Conservation (phyloP, 2,888 invertebrate species). For the Hoplodrina blanda region DNA sequence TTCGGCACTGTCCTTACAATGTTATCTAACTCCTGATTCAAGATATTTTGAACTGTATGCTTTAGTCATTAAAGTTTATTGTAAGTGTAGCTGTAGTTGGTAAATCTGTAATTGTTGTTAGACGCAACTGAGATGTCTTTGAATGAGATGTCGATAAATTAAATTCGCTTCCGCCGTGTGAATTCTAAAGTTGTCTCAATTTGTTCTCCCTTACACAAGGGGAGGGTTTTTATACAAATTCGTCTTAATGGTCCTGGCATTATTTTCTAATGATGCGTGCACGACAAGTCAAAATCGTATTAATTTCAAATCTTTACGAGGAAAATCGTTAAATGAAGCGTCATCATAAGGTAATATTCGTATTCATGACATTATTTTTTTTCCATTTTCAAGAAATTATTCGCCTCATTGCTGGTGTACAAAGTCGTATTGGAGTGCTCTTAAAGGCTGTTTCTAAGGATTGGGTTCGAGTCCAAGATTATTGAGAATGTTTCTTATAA, state of each 20-base stretch:
- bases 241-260: constrained; percentile 72
- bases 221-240: constrained; percentile 66
- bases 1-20: constrained; percentile 78
- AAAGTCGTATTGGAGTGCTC: constrained; percentile 4
- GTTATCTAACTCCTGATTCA: constrained; percentile 37
- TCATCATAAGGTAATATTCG: constrained; percentile 3
- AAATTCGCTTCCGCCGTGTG: constrained; percentile 89
- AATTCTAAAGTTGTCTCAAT: constrained; percentile 88
- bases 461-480: background rate
- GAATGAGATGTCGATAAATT: constrained; percentile 89
- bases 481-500: background rate
- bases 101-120: constrained; percentile 83
- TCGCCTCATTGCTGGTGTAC: constrained; percentile 10
- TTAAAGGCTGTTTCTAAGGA: background rate
- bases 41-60: constrained; percentile 63
- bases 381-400: constrained; percentile 15
- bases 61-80: constrained; percentile 51
- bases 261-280: constrained; percentile 78
- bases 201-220: constrained; percentile 84
- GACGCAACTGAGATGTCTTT: constrained; percentile 83
- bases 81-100: constrained; percentile 62
- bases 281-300: constrained; percentile 60
- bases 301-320: constrained; percentile 33
- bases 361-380: constrained; percentile 16
- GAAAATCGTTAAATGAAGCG: constrained; percentile 34